Evolutionary conservation across 2,797 vertebrate genomes (phyloP), one percentile per base, ranked within the genome.

Genomic region (Graptemys geographica): DNA sequence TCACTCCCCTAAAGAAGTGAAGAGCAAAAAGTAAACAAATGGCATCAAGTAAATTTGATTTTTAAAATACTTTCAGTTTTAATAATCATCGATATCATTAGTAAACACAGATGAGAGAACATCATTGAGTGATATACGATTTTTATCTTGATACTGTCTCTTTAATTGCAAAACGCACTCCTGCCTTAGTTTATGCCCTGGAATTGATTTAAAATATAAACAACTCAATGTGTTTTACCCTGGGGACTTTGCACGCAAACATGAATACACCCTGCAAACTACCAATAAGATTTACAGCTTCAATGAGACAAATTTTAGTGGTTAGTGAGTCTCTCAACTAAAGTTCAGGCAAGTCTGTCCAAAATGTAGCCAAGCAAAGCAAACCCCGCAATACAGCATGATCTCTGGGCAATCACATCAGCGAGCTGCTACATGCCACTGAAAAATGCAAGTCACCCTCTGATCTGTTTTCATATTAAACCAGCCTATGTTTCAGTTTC

Each of bases 81-180:
- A 47, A 28, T 31, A 8, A 47, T 31, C 13, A 31, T 25, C 1
- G 80, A 37, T 8, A 11, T 1, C 7, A 28, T 18, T 11, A 4
- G 2, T 4, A 4, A 3, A 2, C 83, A 1, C 2, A 52, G 1
- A 8, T 4, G 3, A 27, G 52, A 37, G 47, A 0, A 3, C 13
- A 16, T 28, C 23, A 47, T 10, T 7, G 44, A 47, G 15, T 8
- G 27, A 49, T 5, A 5, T 5, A 28, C 8, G 4, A 4, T 62
- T 87, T 81, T 16, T 27, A 44, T 51, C 37, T 2, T 5, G 37
- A 6, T 0, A 2, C 59, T 18, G 8, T 59, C 76, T 69, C 88
- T 52, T 25, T 37, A n/a, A 3, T 72, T 13, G 56, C 25, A 1
- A 37, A 69, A 18, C 56, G 27, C 53, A 59, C 33, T 85, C 81